phyloP scores from a whole-genome alignment of 2,113 vertebrate species.

The Mixornis gularis region DNA sequence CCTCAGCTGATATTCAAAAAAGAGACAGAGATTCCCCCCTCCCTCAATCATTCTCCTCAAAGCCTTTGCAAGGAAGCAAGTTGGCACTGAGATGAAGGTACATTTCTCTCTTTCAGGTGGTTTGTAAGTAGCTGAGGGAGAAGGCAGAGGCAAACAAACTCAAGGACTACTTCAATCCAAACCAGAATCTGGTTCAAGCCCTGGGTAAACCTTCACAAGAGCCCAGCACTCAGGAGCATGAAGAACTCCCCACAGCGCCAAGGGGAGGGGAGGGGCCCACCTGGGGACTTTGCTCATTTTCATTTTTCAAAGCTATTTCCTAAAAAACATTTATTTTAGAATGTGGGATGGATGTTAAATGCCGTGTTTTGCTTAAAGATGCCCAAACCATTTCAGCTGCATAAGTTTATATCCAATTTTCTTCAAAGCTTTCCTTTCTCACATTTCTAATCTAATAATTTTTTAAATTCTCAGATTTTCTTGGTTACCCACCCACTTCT shows the following conservation, averaged over 20 bases:
- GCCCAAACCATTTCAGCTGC: not conserved
- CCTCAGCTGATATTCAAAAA: not conserved
- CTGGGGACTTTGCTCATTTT: not conserved
- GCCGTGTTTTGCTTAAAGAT: not conserved
- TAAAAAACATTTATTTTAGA: not conserved
- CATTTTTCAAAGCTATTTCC: not conserved
- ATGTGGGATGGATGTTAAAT: not conserved
- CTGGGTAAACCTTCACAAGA: not conserved
- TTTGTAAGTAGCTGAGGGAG: not conserved
- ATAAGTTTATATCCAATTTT: not conserved
- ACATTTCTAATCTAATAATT: not conserved
- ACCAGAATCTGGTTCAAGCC: not conserved
- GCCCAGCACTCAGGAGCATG: not conserved
- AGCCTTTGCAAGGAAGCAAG: not conserved
- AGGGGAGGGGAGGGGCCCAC: accelerated
- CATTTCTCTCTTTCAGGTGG: not conserved
- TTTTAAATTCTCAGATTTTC: not conserved
- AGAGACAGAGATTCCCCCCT: not conserved
- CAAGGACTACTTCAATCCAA: not conserved
- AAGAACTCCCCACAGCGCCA: not conserved
- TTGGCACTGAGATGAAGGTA: not conserved
- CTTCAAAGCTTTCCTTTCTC: not conserved
- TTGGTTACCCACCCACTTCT: not conserved
- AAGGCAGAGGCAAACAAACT: not conserved
- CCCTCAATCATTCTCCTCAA: not conserved